Conservation (phyloP, 35 echinoderm and acorn worm genomes). For the Apostichopus parvimensis region DNA sequence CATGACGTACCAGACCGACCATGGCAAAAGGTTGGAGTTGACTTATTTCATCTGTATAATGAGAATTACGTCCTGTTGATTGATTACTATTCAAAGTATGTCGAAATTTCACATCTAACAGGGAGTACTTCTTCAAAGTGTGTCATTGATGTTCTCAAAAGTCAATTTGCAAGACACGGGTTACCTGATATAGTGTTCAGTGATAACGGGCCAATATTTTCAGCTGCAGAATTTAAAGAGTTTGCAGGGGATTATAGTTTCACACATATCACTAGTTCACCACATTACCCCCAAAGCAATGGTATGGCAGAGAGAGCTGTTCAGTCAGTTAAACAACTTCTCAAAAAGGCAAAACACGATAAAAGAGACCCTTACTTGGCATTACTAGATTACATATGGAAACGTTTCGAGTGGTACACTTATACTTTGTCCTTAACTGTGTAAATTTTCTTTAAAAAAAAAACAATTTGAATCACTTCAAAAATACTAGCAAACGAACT, state of each 20-base stretch:
- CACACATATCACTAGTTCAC: conserved; percentile 9
- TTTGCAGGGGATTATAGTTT: background rate
- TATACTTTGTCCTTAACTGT: too few species aligned
- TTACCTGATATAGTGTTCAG: conserved; percentile 20
- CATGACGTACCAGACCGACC: conserved; percentile 61
- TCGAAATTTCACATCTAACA: conserved; percentile 9
- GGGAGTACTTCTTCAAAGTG: background rate
- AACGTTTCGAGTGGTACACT: too few species aligned
- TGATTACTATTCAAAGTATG: conserved; percentile 14
- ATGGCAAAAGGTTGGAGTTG: conserved; percentile 61
- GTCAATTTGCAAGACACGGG: conserved; percentile 48
- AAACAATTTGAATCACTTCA: too few species aligned
- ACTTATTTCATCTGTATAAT: conserved; percentile 26
- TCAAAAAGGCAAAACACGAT: conserved; percentile 46
- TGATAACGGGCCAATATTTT: conserved; percentile 26
- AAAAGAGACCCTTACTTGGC: conserved; percentile 19
- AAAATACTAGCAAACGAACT: too few species aligned
- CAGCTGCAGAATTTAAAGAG: conserved; percentile 10
- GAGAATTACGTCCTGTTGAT: conserved; percentile 23
- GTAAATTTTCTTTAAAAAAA: too few species aligned
- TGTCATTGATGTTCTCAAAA: background rate
- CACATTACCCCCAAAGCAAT: conserved; percentile 33
- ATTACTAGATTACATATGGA: background rate
- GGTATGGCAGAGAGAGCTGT: conserved; percentile 18
- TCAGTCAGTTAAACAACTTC: conserved; percentile 28